Evolutionary conservation across 1,140 invertebrate genomes (phyloP).

Genomic region (Lethrus apterus): DNA sequence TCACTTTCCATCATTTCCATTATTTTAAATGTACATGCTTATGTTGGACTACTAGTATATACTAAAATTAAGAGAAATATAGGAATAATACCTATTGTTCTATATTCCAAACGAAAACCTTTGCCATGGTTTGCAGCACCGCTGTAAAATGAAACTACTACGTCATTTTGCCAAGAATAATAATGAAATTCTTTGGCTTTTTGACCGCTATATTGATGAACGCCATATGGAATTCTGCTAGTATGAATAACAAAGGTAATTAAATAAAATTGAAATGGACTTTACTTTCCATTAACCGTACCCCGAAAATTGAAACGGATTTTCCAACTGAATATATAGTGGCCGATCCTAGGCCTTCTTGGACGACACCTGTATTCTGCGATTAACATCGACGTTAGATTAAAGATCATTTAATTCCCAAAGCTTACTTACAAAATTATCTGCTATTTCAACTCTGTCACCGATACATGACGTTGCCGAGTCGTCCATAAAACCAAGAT

Average conservation of each 20-base stretch:
- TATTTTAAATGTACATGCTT: too few relatives aligned
- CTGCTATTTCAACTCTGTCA: constrained; percentile 44
- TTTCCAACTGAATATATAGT: constrained; percentile 7
- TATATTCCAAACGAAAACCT: constrained; percentile 49
- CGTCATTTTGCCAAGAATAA: constrained; percentile 39
- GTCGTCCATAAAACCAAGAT: constrained; percentile 40
- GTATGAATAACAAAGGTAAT: constrained; percentile 16
- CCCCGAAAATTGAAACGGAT: not conserved
- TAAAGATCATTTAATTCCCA: constrained; percentile 19
- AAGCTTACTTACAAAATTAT: constrained; percentile 37
- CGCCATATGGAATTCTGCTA: constrained; percentile 17
- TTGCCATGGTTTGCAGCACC: constrained; percentile 31
- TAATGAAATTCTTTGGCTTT: constrained; percentile 39
- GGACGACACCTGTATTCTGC: constrained; percentile 8
- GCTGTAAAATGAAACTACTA: constrained; percentile 45
- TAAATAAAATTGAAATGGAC: not conserved
- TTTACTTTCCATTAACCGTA: not conserved
- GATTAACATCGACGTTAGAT: constrained; percentile 2
- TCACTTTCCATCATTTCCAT: too few relatives aligned
- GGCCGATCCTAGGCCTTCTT: constrained; percentile 14
- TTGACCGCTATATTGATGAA: constrained; percentile 26
- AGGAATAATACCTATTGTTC: constrained; percentile 50
- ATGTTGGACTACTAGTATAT: too few relatives aligned
- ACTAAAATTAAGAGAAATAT: constrained; percentile 62
- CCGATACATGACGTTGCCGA: constrained; percentile 39